A percentile compares a stretch with the other conserved stretches of the same genome.
phyloP scores from a whole-genome alignment of 1,140 invertebrate genomes.

The Globodera rostochiensis region DNA sequence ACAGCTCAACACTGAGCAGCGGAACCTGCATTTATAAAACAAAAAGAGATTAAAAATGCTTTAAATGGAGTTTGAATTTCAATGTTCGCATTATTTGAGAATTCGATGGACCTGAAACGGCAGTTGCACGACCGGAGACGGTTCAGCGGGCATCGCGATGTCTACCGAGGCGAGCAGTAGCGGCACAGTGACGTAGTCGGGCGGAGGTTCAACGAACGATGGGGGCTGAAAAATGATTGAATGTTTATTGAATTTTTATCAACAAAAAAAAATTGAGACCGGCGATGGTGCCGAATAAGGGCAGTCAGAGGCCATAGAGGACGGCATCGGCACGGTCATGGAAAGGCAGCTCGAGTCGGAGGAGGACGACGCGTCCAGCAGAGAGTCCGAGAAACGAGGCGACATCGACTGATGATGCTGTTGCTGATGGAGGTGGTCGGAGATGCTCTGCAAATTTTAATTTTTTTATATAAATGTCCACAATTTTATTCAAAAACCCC shows the following conservation, averaged over 20 bases:
- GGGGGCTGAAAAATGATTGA: background rate
- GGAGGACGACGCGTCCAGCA: background rate
- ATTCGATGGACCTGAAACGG: background rate
- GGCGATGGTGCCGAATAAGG: too few relatives aligned
- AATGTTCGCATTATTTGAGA: background rate
- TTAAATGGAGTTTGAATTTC: background rate
- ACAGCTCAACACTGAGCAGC: background rate
- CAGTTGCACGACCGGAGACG: background rate
- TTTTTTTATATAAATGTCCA: too few relatives aligned
- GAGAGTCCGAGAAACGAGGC: background rate
- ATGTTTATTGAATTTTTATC: too few relatives aligned
- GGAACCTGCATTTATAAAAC: background rate
- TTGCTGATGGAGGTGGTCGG: background rate
- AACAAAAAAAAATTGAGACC: too few relatives aligned
- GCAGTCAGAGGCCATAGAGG: too few relatives aligned
- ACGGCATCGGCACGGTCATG: background rate
- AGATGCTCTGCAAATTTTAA: background rate
- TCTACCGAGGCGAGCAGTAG: background rate
- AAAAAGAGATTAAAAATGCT: background rate
- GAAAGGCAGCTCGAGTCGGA: too few relatives aligned
- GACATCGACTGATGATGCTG: background rate
- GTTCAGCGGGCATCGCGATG: background rate
- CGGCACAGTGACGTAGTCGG: conserved; percentile 8
- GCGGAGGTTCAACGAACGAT: background rate
- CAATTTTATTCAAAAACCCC: too few relatives aligned